Evolutionary conservation across 1,140 invertebrate species (phyloP).

Genomic region (Pogonomyrmex californicus): DNA sequence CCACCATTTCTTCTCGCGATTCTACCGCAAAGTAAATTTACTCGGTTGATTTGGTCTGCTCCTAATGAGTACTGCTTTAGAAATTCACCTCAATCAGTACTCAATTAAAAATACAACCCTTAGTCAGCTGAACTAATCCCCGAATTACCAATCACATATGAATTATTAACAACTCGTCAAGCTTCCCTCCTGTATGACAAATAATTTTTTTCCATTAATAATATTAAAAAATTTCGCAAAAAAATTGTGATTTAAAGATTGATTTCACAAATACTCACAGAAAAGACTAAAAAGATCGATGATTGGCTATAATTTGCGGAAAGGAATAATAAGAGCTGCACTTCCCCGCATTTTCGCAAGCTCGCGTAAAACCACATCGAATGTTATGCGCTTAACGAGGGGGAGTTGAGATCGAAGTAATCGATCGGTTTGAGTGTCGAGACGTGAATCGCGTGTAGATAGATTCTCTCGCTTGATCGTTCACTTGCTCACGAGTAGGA

Average conservation of each 20-base stretch:
- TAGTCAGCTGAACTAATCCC: not conserved
- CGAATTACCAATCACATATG: not conserved
- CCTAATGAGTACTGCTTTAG: constrained; percentile 15
- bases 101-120: constrained; percentile 25
- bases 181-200: not conserved
- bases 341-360: not conserved
- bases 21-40: constrained; percentile 36
- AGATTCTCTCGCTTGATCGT: constrained; percentile 55
- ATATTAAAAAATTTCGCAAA: not conserved
- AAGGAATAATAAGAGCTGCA: constrained; percentile 11
- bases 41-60: constrained; percentile 9
- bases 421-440: constrained; percentile 59
- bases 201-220: not conserved
- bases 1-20: constrained; percentile 28
- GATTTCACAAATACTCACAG: not conserved
- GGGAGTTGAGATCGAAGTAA: constrained; percentile 39
- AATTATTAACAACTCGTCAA: not conserved
- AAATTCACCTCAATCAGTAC: constrained; percentile 28
- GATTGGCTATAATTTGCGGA: not conserved
- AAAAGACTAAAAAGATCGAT: constrained; percentile 6
- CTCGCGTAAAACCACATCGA: constrained; percentile 36
- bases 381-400: constrained; percentile 45
- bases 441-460: constrained; percentile 34
- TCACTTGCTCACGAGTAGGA: constrained; percentile 35
- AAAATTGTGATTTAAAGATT: not conserved